phyloP scores from a whole-genome alignment of 2,113 vertebrate species.

The Dissostichus mawsoni region DNA sequence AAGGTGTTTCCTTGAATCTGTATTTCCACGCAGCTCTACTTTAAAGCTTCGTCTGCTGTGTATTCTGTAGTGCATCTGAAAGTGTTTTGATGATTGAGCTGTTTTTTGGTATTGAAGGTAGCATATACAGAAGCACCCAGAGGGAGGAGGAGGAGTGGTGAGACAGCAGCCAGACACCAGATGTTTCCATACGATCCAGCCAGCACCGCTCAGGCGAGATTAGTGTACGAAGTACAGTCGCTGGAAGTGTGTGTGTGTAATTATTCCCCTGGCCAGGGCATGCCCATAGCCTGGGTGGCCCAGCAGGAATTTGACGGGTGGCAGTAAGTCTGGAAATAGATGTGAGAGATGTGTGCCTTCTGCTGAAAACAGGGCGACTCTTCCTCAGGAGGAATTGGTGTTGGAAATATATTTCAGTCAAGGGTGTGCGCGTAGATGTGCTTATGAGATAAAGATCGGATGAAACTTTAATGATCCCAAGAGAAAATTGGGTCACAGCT shows the following conservation, averaged over 20 bases:
- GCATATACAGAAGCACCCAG: conserved; percentile 24
- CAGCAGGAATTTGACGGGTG: conserved; percentile 46
- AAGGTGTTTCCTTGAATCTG: not conserved
- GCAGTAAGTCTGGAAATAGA: conserved; percentile 41
- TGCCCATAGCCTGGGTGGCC: conserved; percentile 67
- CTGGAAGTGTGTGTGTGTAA: conserved; percentile 52
- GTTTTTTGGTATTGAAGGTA: conserved; percentile 51
- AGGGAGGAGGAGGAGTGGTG: conserved; percentile 17
- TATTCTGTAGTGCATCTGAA: conserved; percentile 31
- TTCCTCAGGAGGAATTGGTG: conserved; percentile 5
- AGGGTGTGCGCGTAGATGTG: conserved; percentile 18
- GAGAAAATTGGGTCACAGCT: conserved; percentile 61
- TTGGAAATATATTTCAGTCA: not conserved
- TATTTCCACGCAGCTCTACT: not conserved
- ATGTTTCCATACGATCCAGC: conserved; percentile 69
- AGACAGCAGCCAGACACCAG: conserved; percentile 70
- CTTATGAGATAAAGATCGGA: conserved; percentile 55
- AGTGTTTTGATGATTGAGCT: conserved; percentile 60
- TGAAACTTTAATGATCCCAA: conserved; percentile 61
- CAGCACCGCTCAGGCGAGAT: conserved; percentile 49
- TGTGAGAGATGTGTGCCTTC: conserved; percentile 43
- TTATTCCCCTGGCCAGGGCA: conserved; percentile 59
- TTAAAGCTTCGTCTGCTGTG: conserved; percentile 22
- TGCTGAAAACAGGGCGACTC: conserved; percentile 8
- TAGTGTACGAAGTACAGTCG: conserved; percentile 25